These are phyloP conservation scores for Brachionus calyciflorus DNA, from an alignment of 1,140 invertebrate species.

Conservation along the genomic window DNA sequence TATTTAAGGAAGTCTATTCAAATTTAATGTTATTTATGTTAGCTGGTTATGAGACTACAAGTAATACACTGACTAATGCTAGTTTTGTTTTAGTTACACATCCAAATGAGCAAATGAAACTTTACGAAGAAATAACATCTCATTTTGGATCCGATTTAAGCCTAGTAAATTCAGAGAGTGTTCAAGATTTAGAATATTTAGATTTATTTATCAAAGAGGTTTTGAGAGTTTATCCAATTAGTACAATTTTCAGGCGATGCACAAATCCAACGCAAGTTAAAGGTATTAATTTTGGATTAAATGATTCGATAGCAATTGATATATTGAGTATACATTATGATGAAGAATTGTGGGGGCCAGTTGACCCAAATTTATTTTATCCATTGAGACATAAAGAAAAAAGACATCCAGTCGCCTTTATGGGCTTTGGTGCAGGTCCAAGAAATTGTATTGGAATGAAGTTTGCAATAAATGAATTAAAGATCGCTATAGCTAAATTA, in stretches of 20 bases:
- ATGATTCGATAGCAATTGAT: constrained; percentile 55
- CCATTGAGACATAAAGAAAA: constrained; percentile 51
- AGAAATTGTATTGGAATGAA: constrained; percentile 57
- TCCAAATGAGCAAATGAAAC: constrained; percentile 60
- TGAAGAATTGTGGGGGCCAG: constrained; percentile 53
- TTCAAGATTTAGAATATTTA: constrained; percentile 54
- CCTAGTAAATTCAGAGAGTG: constrained; percentile 47
- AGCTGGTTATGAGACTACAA: constrained; percentile 61
- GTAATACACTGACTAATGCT: constrained; percentile 60
- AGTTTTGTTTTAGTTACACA: constrained; percentile 61
- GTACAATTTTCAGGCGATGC: constrained; percentile 48
- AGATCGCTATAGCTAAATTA: constrained; percentile 52
- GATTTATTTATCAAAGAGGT: constrained; percentile 57
- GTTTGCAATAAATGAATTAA: constrained; percentile 56
- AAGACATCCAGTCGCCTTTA: constrained; percentile 52
- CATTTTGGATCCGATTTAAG: background rate
- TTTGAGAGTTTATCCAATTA: constrained; percentile 55
- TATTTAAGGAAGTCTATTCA: constrained; percentile 53
- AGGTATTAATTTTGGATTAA: constrained; percentile 52
- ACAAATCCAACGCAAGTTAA: constrained; percentile 26
- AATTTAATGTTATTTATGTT: constrained; percentile 55
- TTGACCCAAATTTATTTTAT: constrained; percentile 52
- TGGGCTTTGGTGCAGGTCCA: constrained; percentile 59
- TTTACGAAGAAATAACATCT: constrained; percentile 59
- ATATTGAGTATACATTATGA: constrained; percentile 59